Base-by-base conservation (phyloP, 1,140 invertebrate species). In the Nasonia giraulti region DNA sequence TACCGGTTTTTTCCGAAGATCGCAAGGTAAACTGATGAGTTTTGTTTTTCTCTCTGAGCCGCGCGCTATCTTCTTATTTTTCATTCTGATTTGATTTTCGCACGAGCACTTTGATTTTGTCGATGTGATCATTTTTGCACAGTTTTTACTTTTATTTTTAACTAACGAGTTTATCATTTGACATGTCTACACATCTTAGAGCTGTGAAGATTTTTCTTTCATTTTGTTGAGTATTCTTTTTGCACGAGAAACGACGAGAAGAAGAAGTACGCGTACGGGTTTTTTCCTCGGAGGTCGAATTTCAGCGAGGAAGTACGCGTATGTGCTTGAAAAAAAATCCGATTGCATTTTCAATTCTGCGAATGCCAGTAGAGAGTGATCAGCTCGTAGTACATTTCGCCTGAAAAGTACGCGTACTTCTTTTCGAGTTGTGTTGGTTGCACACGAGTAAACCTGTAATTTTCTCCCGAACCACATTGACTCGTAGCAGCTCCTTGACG, bases 1-100 rank as follows among this genome's bases (percentile, higher is more conserved):
- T 92, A 92, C 89, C 90, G 91, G 81, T 92, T 92, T 89, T 92
- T 92, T 89, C 91, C 91, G 68, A 92, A 92, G 88, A 92, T 91
- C 87, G 89, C 90, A 90, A 92, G 91, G 91, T 92, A 92, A 92
- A 84, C 62, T 12, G 27, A 7, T 75, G 31, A 62, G 31, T 73
- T 78, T 55, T 73, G 27, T 27, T 11, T 40, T 68, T 80, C 20
- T 78, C 3, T 74, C 1, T 69, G n/a, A 77, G 8, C 23, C 27
- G 11, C 37, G 20, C 27, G 4, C 27, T 69, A 33, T 14, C 6
- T 47, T 33, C 3, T 73, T 50, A 50, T 80, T 73, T 23, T 66
- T 27, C 1, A 55, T 55, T 79, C 80, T 77, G 7, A 44, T 37
- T 37, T 37, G 33, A 12, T 31, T 74, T 31, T 4, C 71, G 8